Evolutionary conservation across 2,797 vertebrate species (phyloP).

Genomic region (Acrossocheilus wenchowensis): DNA sequence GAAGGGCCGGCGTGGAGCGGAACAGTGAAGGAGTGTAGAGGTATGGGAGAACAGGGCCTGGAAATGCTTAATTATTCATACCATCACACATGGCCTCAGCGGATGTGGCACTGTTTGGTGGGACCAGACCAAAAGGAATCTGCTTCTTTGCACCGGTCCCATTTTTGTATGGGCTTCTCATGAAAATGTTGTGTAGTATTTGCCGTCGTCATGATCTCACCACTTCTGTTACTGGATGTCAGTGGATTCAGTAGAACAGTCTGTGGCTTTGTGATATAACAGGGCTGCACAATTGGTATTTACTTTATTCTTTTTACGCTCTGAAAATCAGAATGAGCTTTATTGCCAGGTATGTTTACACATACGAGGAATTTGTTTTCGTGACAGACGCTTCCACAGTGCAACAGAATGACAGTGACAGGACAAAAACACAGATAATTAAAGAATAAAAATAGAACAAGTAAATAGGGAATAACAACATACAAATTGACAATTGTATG

Average conservation of each 20-base stretch:
- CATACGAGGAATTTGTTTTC: too few species aligned
- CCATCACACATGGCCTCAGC: conserved; percentile 1
- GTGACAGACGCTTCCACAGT: too few species aligned
- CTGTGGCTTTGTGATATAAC: conserved; percentile 1
- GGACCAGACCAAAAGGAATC: conserved; percentile 7
- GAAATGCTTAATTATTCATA: conserved; percentile 42
- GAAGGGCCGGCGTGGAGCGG: conserved; percentile 36
- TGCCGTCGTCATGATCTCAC: neutral
- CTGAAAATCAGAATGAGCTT: too few species aligned
- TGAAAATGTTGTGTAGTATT: neutral
- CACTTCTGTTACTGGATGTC: neutral
- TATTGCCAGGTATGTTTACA: too few species aligned
- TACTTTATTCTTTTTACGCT: too few species aligned
- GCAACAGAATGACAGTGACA: too few species aligned
- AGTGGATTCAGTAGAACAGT: neutral
- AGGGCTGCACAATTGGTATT: neutral
- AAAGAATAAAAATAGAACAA: too few species aligned
- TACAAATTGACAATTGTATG: too few species aligned
- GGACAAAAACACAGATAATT: too few species aligned
- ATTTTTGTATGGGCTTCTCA: neutral
- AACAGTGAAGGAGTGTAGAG: conserved; percentile 32
- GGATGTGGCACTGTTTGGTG: conserved; percentile 10
- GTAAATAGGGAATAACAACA: too few species aligned
- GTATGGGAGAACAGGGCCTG: conserved; percentile 21
- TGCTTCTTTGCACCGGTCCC: neutral